Evolutionary conservation across 2,113 vertebrate species (phyloP).

Genomic region (Andinoacara biseriatus): DNA sequence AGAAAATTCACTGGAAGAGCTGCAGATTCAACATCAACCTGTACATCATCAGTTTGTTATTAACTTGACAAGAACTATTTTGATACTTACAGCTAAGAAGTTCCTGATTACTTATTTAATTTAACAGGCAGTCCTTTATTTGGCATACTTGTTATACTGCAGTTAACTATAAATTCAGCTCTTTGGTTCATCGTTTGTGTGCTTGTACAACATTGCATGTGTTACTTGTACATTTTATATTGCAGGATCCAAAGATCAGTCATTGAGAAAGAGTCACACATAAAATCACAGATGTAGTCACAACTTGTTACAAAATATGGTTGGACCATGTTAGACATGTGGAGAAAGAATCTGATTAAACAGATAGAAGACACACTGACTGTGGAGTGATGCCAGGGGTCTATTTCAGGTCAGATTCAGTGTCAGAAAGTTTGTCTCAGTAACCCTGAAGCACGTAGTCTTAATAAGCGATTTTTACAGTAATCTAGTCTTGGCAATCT

Average conservation of each 20-base stretch:
- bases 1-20: background rate
- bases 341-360: background rate
- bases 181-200: too few relatives aligned
- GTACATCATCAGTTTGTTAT: too few relatives aligned
- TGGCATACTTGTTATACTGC: background rate
- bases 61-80: background rate
- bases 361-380: slow-evolving; percentile 3
- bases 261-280: background rate
- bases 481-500: background rate
- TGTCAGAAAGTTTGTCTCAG: background rate
- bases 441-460: background rate
- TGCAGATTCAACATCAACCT: background rate
- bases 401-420: slow-evolving; percentile 1
- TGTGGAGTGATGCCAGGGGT: background rate
- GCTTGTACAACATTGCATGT: too few relatives aligned
- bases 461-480: too few relatives aligned
- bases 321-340: background rate
- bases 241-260: slow-evolving; percentile 9
- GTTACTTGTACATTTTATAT: background rate
- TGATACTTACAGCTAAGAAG: too few relatives aligned
- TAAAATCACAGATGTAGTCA: background rate
- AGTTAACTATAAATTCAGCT: background rate
- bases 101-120: background rate
- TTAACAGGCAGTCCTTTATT: background rate
- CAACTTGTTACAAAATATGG: slow-evolving; percentile 23